Percentiles rank a stretch among this genome's conserved stretches.
These are phyloP conservation scores for Chelonia mydas DNA, from an alignment of 2,797 vertebrate genomes.

Conservation along the genomic window DNA sequence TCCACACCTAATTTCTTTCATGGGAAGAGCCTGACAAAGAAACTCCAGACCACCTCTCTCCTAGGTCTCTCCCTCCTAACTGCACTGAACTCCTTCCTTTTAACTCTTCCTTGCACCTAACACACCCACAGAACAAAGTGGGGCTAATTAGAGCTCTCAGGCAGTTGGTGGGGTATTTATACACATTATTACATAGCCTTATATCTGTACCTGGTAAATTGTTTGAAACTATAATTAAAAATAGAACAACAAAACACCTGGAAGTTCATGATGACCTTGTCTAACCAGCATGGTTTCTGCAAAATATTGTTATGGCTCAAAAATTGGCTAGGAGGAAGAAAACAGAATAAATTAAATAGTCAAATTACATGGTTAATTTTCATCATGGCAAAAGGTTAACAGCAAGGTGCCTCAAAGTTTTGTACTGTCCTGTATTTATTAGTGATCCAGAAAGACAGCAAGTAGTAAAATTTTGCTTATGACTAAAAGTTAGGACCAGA, in stretches of 20 bases:
- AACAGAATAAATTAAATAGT: not conserved
- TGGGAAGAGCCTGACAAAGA: too few species aligned
- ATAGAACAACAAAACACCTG: too few species aligned
- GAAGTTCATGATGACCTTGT: too few species aligned
- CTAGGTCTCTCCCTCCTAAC: not conserved
- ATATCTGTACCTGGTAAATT: not conserved
- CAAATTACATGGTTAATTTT: not conserved
- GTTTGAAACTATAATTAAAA: too few species aligned
- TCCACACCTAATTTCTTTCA: too few species aligned
- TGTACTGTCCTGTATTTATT: not conserved
- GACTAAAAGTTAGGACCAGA: not conserved
- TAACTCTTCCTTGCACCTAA: not conserved
- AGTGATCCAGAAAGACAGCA: too few species aligned
- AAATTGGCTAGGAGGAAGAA: not conserved
- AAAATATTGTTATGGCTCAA: not conserved
- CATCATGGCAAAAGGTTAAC: not conserved
- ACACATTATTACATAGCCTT: not conserved
- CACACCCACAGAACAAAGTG: not conserved
- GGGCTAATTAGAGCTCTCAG: not conserved
- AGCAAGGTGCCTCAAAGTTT: not conserved
- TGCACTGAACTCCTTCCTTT: not conserved
- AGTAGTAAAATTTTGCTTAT: not conserved
- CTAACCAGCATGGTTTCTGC: not conserved
- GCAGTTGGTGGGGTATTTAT: not conserved
- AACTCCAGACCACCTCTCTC: not conserved